phyloP scores from a whole-genome alignment of 2,113 vertebrate species.

The Limanda limanda region DNA sequence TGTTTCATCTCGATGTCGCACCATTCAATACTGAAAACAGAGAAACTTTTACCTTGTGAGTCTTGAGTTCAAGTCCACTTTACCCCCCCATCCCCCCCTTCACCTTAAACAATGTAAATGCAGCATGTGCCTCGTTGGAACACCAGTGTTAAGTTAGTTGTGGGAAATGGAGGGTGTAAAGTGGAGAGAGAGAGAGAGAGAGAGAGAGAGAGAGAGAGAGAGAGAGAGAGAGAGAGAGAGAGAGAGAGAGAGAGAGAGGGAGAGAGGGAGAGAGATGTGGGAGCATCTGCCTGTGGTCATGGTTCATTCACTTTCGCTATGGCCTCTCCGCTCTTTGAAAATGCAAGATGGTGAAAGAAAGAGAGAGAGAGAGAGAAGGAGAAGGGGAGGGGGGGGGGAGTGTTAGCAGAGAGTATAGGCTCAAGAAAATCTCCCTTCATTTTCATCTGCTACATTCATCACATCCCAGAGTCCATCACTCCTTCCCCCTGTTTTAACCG shows the following conservation, averaged over 20 bases:
- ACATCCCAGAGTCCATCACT: slow-evolving; percentile 52
- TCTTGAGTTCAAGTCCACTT: slow-evolving; percentile 31
- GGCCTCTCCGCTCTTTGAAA: slow-evolving; percentile 85
- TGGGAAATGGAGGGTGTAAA: slow-evolving; percentile 70
- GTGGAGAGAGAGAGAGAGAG: slow-evolving; percentile 37
- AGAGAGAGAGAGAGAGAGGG: slow-evolving; percentile 25
- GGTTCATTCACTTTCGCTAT: slow-evolving; percentile 79
- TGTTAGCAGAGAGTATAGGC: slow-evolving; percentile 61
- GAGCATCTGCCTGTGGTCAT: slow-evolving; percentile 82
- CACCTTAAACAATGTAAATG: slow-evolving; percentile 20
- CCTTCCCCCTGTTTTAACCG: slow-evolving; percentile 24
- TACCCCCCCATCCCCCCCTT: background rate
- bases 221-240: slow-evolving; percentile 43
- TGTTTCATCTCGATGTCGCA: background rate
- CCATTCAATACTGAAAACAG: background rate
- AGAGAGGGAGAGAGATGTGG: slow-evolving; percentile 50
- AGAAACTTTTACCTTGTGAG: slow-evolving; percentile 32
- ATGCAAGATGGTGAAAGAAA: slow-evolving; percentile 78
- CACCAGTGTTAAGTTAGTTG: slow-evolving; percentile 54
- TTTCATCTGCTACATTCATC: slow-evolving; percentile 74
- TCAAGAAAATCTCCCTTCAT: slow-evolving; percentile 73
- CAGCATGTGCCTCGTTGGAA: slow-evolving; percentile 11
- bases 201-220: slow-evolving; percentile 29
- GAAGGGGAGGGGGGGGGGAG: background rate
- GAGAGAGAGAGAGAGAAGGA: slow-evolving; percentile 7